Evolutionary conservation across 2,888 invertebrate genomes (phyloP).

Genomic region (Myopa testacea): DNA sequence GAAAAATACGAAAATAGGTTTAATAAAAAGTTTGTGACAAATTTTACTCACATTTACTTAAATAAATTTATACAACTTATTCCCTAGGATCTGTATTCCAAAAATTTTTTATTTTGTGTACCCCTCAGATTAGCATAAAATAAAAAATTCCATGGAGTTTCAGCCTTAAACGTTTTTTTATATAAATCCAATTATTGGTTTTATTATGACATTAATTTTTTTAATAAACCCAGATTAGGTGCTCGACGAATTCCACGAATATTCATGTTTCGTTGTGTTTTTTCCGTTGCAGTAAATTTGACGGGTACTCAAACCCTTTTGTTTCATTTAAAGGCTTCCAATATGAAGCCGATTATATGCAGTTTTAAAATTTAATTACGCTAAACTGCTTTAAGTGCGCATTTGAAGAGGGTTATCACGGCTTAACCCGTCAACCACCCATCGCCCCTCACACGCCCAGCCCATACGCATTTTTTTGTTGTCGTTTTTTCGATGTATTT

Average conservation of each 20-base stretch:
- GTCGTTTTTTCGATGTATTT: neutral
- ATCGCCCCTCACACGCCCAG: constrained; percentile 16
- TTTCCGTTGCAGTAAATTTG: neutral
- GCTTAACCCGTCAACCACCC: constrained; percentile 15
- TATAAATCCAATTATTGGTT: constrained; percentile 24
- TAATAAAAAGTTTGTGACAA: too few relatives aligned
- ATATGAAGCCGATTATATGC: constrained; percentile 19
- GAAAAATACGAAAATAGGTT: too few relatives aligned
- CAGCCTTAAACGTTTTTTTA: neutral
- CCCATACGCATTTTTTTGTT: neutral
- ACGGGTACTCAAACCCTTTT: constrained; percentile 8
- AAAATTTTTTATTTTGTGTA: too few relatives aligned
- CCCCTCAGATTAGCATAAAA: too few relatives aligned
- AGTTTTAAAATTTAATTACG: constrained; percentile 24
- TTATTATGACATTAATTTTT: constrained; percentile 14
- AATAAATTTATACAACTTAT: too few relatives aligned
- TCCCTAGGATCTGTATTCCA: too few relatives aligned
- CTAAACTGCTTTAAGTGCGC: constrained; percentile 29
- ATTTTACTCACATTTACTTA: too few relatives aligned
- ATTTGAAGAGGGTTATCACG: neutral
- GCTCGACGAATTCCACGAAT: neutral
- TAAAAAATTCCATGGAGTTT: too few relatives aligned
- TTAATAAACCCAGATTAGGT: neutral
- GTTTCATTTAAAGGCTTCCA: neutral
- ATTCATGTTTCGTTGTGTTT: neutral